Conservation (phyloP, 2,888 invertebrate genomes). For the Bruchidius siliquastri region DNA sequence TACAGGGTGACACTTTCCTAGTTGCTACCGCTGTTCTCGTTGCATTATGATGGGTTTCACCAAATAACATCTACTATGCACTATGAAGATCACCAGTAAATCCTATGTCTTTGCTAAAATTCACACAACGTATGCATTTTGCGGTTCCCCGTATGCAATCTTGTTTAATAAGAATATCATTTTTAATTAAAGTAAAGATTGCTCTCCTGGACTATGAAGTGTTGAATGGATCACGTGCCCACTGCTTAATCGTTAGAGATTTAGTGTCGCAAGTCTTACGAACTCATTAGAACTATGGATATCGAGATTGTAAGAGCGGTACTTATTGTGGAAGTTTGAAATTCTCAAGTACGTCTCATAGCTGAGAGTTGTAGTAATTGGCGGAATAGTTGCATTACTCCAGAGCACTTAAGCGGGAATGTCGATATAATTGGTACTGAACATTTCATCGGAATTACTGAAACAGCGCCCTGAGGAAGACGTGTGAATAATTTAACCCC, state of each 20-base stretch:
- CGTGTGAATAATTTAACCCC: not conserved
- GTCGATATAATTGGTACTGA: not conserved
- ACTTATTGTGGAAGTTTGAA: not conserved
- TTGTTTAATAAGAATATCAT: no score
- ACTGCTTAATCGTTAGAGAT: not conserved
- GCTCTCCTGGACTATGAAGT: not conserved
- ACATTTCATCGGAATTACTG: not conserved
- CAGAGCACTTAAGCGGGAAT: not conserved
- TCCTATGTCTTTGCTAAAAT: no score
- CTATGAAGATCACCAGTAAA: no score
- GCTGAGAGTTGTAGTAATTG: not conserved
- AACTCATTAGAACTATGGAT: not conserved
- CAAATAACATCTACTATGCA: no score
- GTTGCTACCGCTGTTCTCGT: no score
- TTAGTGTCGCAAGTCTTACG: not conserved
- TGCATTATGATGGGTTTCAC: no score
- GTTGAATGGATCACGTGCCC: not conserved
- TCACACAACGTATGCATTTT: no score
- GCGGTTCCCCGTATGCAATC: no score
- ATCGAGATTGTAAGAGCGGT: not conserved
- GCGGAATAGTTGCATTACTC: not conserved
- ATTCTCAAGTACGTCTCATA: not conserved
- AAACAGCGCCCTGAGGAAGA: not conserved
- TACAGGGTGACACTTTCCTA: no score
- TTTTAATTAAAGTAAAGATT: no score